A percentile compares a stretch with the other conserved stretches of the same genome.
phyloP scores from a whole-genome alignment of 2,888 invertebrate genomes.

The Latheticus oryzae region DNA sequence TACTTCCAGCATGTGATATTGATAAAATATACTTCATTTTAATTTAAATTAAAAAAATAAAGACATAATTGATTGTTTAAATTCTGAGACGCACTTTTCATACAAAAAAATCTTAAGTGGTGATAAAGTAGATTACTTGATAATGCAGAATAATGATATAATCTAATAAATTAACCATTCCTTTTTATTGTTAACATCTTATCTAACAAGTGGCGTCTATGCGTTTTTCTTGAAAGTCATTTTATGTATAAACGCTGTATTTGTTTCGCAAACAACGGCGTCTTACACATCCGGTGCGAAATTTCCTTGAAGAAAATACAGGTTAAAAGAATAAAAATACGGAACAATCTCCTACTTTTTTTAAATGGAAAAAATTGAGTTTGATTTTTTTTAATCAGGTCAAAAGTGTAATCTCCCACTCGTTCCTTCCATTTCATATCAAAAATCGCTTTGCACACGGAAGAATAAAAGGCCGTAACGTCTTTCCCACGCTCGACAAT shows the following conservation, averaged over 20 bases:
- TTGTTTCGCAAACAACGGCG: constrained; percentile 33
- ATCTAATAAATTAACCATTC: constrained; percentile 13
- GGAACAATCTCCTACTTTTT: constrained; percentile 15
- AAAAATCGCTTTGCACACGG: constrained; percentile 18
- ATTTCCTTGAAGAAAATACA: constrained; percentile 31
- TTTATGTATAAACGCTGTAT: constrained; percentile 28
- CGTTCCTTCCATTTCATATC: not conserved
- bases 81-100: no score
- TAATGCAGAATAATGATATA: not conserved
- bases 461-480: constrained; percentile 35
- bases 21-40: no score
- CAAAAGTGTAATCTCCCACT: no score
- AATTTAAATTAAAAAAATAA: no score
- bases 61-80: no score
- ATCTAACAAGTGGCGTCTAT: constrained; percentile 9
- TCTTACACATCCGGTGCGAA: constrained; percentile 26
- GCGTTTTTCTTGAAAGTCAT: constrained; percentile 9
- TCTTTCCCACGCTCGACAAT: constrained; percentile 48
- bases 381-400: no score
- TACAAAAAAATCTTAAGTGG: no score
- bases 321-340: constrained; percentile 31
- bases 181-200: not conserved
- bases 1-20: no score
- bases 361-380: no score
- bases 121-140: no score